These are phyloP conservation scores for Thaleichthys pacificus DNA, from an alignment of 2,797 vertebrate species.

Conservation along the genomic window DNA sequence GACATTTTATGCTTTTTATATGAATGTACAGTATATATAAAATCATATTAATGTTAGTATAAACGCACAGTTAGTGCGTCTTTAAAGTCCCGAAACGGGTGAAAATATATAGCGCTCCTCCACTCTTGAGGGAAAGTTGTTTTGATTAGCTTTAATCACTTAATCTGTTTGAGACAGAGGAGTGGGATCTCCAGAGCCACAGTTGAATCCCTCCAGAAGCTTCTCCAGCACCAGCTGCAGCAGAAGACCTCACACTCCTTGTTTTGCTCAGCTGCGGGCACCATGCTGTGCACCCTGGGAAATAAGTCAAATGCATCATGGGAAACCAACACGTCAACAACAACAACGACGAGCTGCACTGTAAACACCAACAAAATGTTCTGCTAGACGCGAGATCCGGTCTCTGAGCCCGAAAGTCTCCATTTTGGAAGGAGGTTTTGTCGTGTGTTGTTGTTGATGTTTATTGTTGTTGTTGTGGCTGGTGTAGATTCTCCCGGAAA, in stretches of 20 bases:
- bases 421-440: conserved; percentile 15
- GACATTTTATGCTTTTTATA: too few species aligned
- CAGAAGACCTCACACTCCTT: conserved; percentile 52
- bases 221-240: conserved; percentile 49
- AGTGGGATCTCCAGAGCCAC: conserved; percentile 5
- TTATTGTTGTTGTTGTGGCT: conserved; percentile 1
- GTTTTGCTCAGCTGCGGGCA: conserved; percentile 48
- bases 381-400: background rate
- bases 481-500: background rate
- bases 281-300: conserved; percentile 63
- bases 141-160: conserved; percentile 20
- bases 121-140: conserved; percentile 1
- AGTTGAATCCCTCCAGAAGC: conserved; percentile 42
- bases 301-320: conserved; percentile 54
- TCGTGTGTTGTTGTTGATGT: conserved; percentile 30
- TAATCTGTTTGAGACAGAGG: conserved; percentile 36
- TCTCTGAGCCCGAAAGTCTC: conserved; percentile 8
- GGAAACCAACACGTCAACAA: conserved; percentile 44
- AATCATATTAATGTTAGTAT: too few species aligned
- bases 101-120: background rate
- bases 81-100: background rate
- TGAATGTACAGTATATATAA: too few species aligned
- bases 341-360: background rate
- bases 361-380: conserved; percentile 42
- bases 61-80: background rate